Evolutionary conservation across 2,797 vertebrate species (phyloP).

Genomic region (Myotis myotis): DNA sequence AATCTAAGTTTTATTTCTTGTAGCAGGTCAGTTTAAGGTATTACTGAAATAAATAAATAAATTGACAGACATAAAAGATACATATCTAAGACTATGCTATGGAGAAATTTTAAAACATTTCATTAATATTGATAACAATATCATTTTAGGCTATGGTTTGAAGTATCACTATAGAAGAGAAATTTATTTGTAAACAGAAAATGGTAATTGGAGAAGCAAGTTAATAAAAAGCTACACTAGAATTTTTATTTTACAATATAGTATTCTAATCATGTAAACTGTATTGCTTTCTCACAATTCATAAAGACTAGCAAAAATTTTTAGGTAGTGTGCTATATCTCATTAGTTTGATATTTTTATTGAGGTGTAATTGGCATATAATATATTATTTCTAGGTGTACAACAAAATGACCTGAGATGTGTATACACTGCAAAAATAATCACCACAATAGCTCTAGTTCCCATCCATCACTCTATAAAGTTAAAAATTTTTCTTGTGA

Average conservation of each 20-base stretch:
- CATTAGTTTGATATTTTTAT: conserved; percentile 50
- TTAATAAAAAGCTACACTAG: neutral
- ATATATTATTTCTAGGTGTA: neutral
- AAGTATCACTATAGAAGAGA: neutral
- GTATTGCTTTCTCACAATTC: neutral
- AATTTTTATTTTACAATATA: neutral
- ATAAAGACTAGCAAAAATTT: neutral
- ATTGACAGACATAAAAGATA: neutral
- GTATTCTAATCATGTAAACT: neutral
- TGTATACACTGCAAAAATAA: neutral
- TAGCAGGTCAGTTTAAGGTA: neutral
- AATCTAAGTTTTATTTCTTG: neutral
- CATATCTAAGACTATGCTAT: neutral
- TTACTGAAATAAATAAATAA: neutral
- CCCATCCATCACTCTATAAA: neutral
- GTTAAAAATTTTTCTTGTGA: neutral
- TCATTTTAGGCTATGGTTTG: neutral
- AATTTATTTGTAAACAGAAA: neutral
- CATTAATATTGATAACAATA: neutral
- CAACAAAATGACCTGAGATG: neutral
- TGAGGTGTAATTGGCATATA: neutral
- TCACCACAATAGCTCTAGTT: neutral
- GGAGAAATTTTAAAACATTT: neutral
- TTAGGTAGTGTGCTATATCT: neutral
- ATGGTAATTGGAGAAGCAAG: neutral